Evolutionary conservation across 2,113 vertebrate genomes (phyloP).

Genomic region (Tragelaphus imberbis): DNA sequence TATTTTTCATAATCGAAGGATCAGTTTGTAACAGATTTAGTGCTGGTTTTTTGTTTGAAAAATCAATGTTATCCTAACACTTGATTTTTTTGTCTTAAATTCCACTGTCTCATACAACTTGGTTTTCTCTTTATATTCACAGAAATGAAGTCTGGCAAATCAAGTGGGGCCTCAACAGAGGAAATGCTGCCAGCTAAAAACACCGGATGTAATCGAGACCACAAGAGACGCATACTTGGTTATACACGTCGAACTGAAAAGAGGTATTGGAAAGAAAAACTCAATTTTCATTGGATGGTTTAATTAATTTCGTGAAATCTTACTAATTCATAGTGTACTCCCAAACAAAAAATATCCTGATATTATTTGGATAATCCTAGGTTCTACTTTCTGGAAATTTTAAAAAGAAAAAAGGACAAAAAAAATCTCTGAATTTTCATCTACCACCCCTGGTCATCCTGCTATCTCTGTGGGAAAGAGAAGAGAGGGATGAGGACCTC

Average conservation of each 20-base stretch:
- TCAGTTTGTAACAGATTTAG: slow-evolving; percentile 20
- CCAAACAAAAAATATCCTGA: slow-evolving; percentile 33
- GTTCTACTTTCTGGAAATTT: slow-evolving; percentile 1
- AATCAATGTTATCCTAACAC: slow-evolving; percentile 32
- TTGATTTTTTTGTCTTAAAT: slow-evolving; percentile 33
- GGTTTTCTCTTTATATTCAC: slow-evolving; percentile 68
- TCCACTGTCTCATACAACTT: slow-evolving; percentile 66
- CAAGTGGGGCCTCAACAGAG: slow-evolving; percentile 78
- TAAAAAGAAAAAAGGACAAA: neutral
- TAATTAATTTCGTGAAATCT: slow-evolving; percentile 71
- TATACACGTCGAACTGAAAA: slow-evolving; percentile 76
- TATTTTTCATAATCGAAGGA: slow-evolving; percentile 40
- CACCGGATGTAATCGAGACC: slow-evolving; percentile 85
- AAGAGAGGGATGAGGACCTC: neutral
- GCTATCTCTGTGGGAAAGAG: neutral
- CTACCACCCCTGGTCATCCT: neutral
- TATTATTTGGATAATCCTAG: slow-evolving; percentile 58
- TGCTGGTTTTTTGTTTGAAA: slow-evolving; percentile 43
- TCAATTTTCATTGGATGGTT: slow-evolving; percentile 68
- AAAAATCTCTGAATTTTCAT: neutral
- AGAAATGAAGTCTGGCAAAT: slow-evolving; percentile 73
- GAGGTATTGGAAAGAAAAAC: slow-evolving; percentile 69
- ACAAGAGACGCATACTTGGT: slow-evolving; percentile 79
- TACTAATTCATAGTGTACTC: slow-evolving; percentile 36
- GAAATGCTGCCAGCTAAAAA: slow-evolving; percentile 83